These are phyloP conservation scores for Epicauta chinensis DNA, from an alignment of 1,140 invertebrate genomes.

Conservation along the genomic window DNA sequence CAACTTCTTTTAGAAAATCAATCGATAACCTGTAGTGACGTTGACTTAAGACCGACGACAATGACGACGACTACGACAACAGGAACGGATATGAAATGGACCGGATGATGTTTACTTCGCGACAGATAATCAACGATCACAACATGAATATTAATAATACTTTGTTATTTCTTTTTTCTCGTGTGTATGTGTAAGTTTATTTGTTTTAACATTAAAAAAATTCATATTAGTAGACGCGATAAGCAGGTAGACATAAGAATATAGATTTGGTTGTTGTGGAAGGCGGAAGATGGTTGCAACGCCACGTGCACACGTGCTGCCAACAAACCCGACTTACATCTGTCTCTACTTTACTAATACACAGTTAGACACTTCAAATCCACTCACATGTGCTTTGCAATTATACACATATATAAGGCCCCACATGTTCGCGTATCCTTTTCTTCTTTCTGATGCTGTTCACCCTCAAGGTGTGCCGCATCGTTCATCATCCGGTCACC, in stretches of 20 bases:
- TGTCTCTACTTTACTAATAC: conserved; percentile 15
- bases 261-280: conserved; percentile 1
- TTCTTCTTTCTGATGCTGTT: conserved; percentile 9
- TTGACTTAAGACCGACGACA: no score
- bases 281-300: conserved; percentile 12
- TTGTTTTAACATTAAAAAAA: no score
- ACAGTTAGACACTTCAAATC: conserved; percentile 14
- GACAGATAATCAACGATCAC: no score
- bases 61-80: no score
- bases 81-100: conserved; percentile 10
- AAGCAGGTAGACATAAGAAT: conserved; percentile 17
- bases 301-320: conserved; percentile 16
- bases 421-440: conserved; percentile 13
- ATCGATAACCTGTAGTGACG: no score
- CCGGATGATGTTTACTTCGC: conserved; percentile 3
- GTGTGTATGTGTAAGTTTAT: no score
- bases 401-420: conserved; percentile 7
- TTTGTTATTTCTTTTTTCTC: no score
- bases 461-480: conserved; percentile 2
- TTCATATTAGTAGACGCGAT: background rate
- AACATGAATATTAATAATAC: no score
- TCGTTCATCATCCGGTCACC: no score
- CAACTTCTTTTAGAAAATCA: no score
- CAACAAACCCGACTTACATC: conserved; percentile 3
- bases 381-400: conserved; percentile 13